Evolutionary conservation across 1,140 invertebrate genomes (phyloP).

Genomic region (Apis florea): DNA sequence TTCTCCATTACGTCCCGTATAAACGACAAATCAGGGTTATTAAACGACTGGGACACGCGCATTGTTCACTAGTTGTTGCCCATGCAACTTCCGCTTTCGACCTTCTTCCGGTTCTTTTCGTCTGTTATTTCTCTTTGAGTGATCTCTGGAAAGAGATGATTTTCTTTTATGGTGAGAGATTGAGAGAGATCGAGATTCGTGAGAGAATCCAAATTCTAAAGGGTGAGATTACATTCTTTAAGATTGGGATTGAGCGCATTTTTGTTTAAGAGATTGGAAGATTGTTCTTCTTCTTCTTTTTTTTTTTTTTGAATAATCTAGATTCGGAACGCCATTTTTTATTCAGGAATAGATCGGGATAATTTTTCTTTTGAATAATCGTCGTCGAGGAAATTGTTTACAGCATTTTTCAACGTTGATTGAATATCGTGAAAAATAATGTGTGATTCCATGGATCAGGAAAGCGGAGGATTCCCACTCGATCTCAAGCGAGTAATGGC

Average conservation of each 20-base stretch:
- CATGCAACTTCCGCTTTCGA: constrained; percentile 64
- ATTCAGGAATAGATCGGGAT: no score
- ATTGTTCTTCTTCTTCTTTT: no score
- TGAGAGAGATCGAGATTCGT: no score
- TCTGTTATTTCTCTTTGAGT: no score
- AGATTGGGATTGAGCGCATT: no score
- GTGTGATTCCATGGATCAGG: neutral
- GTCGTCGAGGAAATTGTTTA: neutral
- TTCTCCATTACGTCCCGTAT: constrained; percentile 61
- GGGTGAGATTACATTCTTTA: no score
- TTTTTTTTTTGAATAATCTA: neutral
- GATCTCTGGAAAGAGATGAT: no score
- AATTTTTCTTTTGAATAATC: neutral
- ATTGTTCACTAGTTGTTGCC: constrained; percentile 51
- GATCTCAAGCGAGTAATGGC: neutral
- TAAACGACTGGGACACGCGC: constrained; percentile 64
- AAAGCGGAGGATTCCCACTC: neutral
- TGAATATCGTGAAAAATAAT: neutral
- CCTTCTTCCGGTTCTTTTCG: constrained; percentile 52
- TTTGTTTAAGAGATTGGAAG: no score
- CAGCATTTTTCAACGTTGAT: neutral
- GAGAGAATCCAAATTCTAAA: no score
- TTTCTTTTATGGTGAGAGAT: no score
- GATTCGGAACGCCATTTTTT: no score
- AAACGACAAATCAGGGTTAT: constrained; percentile 72